Evolutionary conservation across 2,888 invertebrate genomes (phyloP).

Genomic region (Microdon myrmicae): DNA sequence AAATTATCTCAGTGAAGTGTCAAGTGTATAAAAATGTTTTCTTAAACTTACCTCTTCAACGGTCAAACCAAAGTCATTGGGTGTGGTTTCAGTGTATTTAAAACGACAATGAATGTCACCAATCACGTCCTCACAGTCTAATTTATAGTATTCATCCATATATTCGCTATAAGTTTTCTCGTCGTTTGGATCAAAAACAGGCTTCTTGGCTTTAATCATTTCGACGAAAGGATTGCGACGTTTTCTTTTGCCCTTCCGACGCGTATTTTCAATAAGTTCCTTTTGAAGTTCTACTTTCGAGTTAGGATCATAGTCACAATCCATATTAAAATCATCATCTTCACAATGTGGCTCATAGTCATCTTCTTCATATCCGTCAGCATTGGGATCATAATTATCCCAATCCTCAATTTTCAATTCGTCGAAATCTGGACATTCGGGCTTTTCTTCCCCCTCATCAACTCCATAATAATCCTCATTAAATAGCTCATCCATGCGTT

Average conservation of each 20-base stretch:
- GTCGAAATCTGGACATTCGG: conserved; percentile 85
- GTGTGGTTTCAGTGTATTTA: conserved; percentile 88
- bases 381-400: conserved; percentile 69
- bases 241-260: conserved; percentile 72
- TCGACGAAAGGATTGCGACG: conserved; percentile 81
- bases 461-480: conserved; percentile 86
- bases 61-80: conserved; percentile 91
- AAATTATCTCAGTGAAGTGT: too few species aligned
- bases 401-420: conserved; percentile 65
- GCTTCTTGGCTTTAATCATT: conserved; percentile 80
- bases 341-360: conserved; percentile 74
- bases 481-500: conserved; percentile 86
- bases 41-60: conserved; percentile 86
- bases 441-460: conserved; percentile 78
- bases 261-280: conserved; percentile 71
- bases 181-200: conserved; percentile 82
- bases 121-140: conserved; percentile 96
- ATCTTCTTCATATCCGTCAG: conserved; percentile 69
- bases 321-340: conserved; percentile 89
- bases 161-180: conserved; percentile 84
- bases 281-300: conserved; percentile 70
- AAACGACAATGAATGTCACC: conserved; percentile 92
- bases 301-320: conserved; percentile 82
- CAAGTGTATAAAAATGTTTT: too few species aligned
- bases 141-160: conserved; percentile 92